These are phyloP conservation scores for Melitaea athalia DNA, from an alignment of 2,888 invertebrate species.

Conservation along the genomic window DNA sequence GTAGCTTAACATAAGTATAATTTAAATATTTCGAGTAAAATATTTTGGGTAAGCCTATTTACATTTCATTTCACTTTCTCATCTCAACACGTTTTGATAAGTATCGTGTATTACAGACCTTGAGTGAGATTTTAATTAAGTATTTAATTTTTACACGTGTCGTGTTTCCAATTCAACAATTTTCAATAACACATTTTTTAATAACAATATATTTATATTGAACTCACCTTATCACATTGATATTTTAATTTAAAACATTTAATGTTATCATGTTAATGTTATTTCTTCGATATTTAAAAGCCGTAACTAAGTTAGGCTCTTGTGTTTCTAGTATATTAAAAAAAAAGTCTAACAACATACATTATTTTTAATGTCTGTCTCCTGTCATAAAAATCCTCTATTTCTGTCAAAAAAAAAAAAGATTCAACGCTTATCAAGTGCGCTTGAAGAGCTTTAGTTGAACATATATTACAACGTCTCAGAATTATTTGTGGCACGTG, in stretches of 20 bases:
- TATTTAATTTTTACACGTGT: not conserved
- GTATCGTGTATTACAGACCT: conserved; percentile 30
- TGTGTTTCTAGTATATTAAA: no score
- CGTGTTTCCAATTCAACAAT: no score
- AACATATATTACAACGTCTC: not conserved
- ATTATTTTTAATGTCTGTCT: no score
- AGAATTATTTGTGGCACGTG: conserved; percentile 1
- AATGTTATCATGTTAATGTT: no score
- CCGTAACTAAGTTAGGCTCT: no score
- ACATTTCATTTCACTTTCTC: conserved; percentile 32
- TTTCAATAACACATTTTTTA: no score
- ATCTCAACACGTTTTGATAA: conserved; percentile 35
- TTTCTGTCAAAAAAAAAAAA: not conserved
- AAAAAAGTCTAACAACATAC: no score
- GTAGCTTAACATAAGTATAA: not conserved
- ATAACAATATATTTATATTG: no score
- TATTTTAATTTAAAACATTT: no score
- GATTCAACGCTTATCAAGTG: not conserved
- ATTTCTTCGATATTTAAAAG: no score
- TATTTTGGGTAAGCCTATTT: not conserved
- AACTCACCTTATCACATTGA: no score
- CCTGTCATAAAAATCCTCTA: no score
- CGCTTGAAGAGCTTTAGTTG: not conserved
- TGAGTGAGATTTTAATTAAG: conserved; percentile 20
- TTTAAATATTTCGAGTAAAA: conserved; percentile 6